phyloP scores from a whole-genome alignment of 2,797 vertebrate genomes.

The Caiman crocodilus region DNA sequence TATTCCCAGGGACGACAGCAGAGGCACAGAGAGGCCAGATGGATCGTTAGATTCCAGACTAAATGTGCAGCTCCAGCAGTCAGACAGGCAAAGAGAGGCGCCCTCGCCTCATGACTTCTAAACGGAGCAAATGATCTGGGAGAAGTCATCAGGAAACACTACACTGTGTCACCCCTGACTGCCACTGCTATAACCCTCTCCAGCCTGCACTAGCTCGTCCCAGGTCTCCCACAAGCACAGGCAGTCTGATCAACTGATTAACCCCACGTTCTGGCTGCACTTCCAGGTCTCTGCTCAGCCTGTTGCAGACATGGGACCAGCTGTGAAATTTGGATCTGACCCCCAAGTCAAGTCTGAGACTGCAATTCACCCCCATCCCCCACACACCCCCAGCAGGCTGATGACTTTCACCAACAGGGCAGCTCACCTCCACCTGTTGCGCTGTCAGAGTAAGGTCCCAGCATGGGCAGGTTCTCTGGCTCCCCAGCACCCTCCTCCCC shows the following conservation, averaged over 20 bases:
- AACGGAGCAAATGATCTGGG: not conserved
- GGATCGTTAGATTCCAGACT: not conserved
- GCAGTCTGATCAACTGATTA: accelerated
- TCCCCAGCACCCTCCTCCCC: not conserved
- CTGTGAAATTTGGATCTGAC: not conserved
- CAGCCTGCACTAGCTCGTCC: not conserved
- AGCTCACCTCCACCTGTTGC: not conserved
- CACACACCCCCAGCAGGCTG: not conserved
- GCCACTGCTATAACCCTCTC: accelerated
- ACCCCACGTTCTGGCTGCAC: not conserved
- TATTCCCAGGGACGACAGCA: not conserved
- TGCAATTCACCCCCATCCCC: not conserved
- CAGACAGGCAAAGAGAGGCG: not conserved
- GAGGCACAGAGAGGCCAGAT: not conserved
- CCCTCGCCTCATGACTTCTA: accelerated
- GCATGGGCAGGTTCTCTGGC: accelerated
- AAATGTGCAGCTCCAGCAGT: not conserved
- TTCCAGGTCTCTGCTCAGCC: not conserved
- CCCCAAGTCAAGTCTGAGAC: not conserved
- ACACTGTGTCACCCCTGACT: accelerated
- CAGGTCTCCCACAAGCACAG: not conserved
- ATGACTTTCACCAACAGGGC: not conserved
- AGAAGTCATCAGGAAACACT: not conserved
- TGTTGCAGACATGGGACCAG: not conserved
- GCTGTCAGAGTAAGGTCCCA: accelerated